Conservation (phyloP, 2,888 invertebrate genomes). For the Fragum fragum region DNA sequence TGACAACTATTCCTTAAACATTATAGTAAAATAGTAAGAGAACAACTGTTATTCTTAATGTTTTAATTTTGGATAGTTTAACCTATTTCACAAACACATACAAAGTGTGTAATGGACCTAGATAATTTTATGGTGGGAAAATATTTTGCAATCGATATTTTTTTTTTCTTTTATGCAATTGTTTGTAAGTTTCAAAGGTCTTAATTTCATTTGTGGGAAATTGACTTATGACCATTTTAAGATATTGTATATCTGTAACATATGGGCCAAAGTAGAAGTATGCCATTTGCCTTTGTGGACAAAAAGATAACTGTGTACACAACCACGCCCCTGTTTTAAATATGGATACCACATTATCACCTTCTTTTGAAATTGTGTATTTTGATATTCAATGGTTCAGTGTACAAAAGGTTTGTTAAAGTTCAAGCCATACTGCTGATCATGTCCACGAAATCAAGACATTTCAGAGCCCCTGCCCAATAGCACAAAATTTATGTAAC, state of each 20-base stretch:
- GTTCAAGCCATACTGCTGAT: too few species aligned
- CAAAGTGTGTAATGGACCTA: not conserved
- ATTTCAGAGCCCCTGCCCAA: too few species aligned
- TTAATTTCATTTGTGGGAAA: not conserved
- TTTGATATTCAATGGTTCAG: too few species aligned
- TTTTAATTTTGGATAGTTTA: too few species aligned
- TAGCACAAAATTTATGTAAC: too few species aligned
- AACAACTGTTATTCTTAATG: too few species aligned
- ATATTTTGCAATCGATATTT: not conserved
- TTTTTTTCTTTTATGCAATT: not conserved
- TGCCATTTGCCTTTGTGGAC: slow-evolving; percentile 2
- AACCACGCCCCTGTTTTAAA: not conserved
- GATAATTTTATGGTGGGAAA: slow-evolving; percentile 2
- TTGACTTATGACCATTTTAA: not conserved
- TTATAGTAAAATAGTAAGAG: too few species aligned
- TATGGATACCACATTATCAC: not conserved
- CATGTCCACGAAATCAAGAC: too few species aligned
- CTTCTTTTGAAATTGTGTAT: too few species aligned
- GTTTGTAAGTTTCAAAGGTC: not conserved
- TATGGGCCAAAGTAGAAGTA: slow-evolving; percentile 3
- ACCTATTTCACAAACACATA: not conserved
- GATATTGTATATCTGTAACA: not conserved
- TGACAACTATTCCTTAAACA: too few species aligned
- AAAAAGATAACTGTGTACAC: not conserved
- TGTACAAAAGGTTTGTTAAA: too few species aligned